Conservation (phyloP, 92 coral and sea anemone species). For the Pocillopora meandrina region DNA sequence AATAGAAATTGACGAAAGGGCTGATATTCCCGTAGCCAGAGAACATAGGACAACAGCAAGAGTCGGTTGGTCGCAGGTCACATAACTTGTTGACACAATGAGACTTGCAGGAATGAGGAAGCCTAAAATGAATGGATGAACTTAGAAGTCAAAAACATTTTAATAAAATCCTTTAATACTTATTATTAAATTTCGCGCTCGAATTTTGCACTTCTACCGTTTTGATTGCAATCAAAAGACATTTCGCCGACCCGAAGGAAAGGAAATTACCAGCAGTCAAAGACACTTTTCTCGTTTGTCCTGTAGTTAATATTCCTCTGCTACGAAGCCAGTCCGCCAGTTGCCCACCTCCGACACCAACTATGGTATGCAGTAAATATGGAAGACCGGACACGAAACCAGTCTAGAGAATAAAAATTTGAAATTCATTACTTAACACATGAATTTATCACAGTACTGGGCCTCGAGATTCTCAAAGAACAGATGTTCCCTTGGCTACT, state of each 20-base stretch:
- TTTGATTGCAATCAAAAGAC: no score
- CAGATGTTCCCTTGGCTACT: no score
- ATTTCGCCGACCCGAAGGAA: neutral
- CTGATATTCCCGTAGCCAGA: constrained; percentile 66
- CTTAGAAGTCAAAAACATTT: no score
- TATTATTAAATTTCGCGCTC: no score
- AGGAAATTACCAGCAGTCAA: constrained; percentile 68
- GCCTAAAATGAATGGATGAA: constrained; percentile 36
- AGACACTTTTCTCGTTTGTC: constrained; percentile 78
- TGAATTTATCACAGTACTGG: no score
- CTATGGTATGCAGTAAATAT: constrained; percentile 55
- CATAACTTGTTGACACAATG: constrained; percentile 88
- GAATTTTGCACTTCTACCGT: no score
- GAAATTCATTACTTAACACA: neutral
- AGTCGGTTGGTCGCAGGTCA: constrained; percentile 73
- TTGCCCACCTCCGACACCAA: constrained; percentile 62
- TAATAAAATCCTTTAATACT: neutral
- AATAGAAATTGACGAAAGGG: constrained; percentile 58
- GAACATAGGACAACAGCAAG: constrained; percentile 85
- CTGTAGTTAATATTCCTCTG: constrained; percentile 48
- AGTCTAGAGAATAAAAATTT: constrained; percentile 51
- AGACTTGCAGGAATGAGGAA: constrained; percentile 80
- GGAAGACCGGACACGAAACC: constrained; percentile 93
- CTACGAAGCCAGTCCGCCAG: constrained; percentile 77
- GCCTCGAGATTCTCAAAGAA: no score